Base-by-base conservation (phyloP, 2,797 vertebrate species). In the Thaleichthys pacificus region DNA sequence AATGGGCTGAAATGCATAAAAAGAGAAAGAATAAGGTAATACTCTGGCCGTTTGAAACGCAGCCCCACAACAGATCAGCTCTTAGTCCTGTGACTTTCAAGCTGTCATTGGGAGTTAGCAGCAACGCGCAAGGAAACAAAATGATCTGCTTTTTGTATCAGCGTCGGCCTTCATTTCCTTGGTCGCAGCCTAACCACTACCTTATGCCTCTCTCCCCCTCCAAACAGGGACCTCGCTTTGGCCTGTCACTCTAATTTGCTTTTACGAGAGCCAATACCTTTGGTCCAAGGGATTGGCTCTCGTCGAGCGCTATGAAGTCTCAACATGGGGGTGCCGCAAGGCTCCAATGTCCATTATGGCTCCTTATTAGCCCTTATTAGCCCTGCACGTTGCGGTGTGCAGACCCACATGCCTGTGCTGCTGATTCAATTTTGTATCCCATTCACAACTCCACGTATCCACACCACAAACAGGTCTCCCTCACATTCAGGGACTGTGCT, bases 381-480 rank as follows among this genome's bases (percentile, higher is more conserved):
- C 12, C 54, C 38, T 56, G 82, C 85, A 88, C 85, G 82, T 77
- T 80, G 70, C 4, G 3, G 60, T 72, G 82, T 60, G 82, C 49
- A 77, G 82, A 21, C n/a, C 57, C 72, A 56, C 72, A 80, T 69
- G 19, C 51, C 79, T 85, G 82, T 84, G 21, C 84, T 81, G 79
- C 38, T 70, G 88, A 86, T 88, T 87, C 80, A 82, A 88, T 89
- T 81, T 87, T 77, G n/a, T 76, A 83, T 32, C 38, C 51, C 68
- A 64, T 80, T 79, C 51, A 73, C 84, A 80, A 79, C 73, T 51
- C 66, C 79, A 76, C 42, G 19, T 79, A 78, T 79, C 76, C 49
- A 77, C 73, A 22, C 73, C n/a, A 75, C 72, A 61, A 75, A 79
- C 84, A 73, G 32, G 66, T 81, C 77, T 35, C 74, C 77, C 58